Conservation (phyloP, 2,888 invertebrate species). For the Podotricha telesiphe region DNA sequence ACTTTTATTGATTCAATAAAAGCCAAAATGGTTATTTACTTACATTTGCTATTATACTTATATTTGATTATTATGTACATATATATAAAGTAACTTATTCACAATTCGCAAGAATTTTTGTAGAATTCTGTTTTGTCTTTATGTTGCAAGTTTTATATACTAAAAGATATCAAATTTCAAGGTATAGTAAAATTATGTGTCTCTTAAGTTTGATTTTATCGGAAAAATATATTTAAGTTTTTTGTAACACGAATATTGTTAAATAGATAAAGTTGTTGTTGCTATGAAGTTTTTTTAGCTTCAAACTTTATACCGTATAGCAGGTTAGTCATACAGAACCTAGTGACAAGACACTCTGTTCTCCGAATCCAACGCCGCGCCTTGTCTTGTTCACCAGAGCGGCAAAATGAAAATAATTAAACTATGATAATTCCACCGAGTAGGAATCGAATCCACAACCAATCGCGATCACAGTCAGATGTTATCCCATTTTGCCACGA, state of each 20-base stretch:
- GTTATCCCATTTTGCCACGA: no score
- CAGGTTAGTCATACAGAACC: no score
- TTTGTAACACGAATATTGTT: not conserved
- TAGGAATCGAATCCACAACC: no score
- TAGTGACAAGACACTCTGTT: no score
- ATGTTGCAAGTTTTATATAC: not conserved
- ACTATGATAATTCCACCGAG: no score
- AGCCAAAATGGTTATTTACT: constrained; percentile 24
- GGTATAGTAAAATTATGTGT: not conserved
- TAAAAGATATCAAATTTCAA: not conserved
- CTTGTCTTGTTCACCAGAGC: no score
- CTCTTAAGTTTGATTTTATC: not conserved
- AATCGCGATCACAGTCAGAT: no score
- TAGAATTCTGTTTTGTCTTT: not conserved
- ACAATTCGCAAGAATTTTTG: not conserved
- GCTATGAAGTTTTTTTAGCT: no score
- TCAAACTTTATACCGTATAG: no score
- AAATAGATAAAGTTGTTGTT: no score
- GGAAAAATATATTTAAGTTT: not conserved
- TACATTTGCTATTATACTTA: not conserved
- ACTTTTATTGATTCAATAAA: constrained; percentile 51
- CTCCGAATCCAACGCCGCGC: no score
- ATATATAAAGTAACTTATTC: not conserved
- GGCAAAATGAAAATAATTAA: no score
- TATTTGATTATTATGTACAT: constrained; percentile 16